These are phyloP conservation scores for Hermatobates lingyangjiaoensis DNA, from an alignment of 1,140 invertebrate genomes.

Conservation along the genomic window DNA sequence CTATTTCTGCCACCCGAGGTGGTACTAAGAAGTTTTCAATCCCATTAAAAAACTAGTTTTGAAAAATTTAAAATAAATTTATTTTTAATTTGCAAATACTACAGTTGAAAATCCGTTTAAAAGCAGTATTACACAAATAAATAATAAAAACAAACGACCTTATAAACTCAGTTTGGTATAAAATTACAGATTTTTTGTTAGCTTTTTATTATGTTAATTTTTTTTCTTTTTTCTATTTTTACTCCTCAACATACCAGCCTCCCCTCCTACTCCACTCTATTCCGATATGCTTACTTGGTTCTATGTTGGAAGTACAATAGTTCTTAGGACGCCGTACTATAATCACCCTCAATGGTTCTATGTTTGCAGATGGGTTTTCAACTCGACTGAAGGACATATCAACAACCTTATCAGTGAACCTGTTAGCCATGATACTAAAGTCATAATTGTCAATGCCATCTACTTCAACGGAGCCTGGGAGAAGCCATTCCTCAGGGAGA, in stretches of 20 bases:
- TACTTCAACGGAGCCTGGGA: constrained; percentile 4
- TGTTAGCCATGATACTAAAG: neutral
- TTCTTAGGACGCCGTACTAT: neutral
- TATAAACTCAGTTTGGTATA: no score
- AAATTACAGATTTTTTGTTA: neutral
- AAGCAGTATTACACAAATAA: no score
- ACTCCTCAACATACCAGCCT: neutral
- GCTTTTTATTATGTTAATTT: neutral
- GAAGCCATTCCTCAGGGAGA: neutral
- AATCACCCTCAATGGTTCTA: neutral
- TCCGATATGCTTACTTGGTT: neutral
- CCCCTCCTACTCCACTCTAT: neutral
- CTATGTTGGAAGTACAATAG: neutral
- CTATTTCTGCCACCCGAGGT: no score
- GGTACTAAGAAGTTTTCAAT: no score
- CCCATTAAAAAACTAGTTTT: no score
- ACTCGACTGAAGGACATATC: neutral
- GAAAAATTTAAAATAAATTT: no score
- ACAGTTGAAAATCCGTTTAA: no score
- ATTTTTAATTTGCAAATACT: no score
- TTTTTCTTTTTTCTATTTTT: neutral
- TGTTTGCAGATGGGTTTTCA: neutral
- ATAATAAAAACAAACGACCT: no score
- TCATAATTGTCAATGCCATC: constrained; percentile 5
- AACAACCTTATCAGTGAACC: constrained; percentile 1